Conservation (phyloP, 2,113 vertebrate species). For the Mirounga angustirostris region DNA sequence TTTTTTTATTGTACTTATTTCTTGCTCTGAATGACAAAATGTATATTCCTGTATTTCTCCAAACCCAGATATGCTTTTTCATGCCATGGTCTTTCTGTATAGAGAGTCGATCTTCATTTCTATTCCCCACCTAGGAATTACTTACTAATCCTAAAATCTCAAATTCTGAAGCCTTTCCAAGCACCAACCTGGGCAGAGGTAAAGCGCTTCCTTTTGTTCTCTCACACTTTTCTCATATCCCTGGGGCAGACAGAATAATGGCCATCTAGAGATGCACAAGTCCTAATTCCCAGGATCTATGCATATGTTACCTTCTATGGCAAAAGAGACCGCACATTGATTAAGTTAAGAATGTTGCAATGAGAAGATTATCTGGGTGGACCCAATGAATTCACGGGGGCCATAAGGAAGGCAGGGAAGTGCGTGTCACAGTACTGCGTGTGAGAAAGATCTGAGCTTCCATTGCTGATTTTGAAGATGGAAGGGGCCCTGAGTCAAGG, state of each 20-base stretch:
- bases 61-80: background rate
- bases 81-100: background rate
- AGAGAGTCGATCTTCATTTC: background rate
- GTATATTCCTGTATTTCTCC: background rate
- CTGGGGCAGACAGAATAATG: background rate
- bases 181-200: background rate
- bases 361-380: background rate
- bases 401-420: background rate
- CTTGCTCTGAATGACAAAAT: background rate
- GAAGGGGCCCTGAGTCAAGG: background rate
- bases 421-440: no score
- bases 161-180: background rate
- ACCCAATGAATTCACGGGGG: background rate
- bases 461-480: background rate
- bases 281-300: background rate
- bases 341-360: background rate
- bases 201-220: background rate
- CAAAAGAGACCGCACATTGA: background rate
- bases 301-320: background rate
- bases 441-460: rapidly evolving
- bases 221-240: background rate
- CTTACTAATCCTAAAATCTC: background rate
- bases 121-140: background rate
- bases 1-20: background rate
- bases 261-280: background rate